Conservation (phyloP, 2,888 invertebrate species). For the Noctua janthina region DNA sequence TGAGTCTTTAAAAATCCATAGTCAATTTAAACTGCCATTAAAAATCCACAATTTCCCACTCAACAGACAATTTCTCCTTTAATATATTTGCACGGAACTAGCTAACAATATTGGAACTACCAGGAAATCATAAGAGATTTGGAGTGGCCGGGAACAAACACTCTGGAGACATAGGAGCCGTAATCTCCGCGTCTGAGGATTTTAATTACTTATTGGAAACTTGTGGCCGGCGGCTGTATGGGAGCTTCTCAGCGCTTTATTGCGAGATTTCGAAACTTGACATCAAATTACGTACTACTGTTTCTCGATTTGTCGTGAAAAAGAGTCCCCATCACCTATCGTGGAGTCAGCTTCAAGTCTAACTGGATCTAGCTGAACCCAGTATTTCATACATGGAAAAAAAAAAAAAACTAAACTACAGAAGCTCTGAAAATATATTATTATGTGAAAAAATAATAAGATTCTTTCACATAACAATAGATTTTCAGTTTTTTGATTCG, state of each 20-base stretch:
- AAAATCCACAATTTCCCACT: slow-evolving; percentile 17
- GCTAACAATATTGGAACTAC: slow-evolving; percentile 71
- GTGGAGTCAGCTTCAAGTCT: background rate
- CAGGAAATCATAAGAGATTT: slow-evolving; percentile 83
- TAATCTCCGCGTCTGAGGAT: slow-evolving; percentile 87
- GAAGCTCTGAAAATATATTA: background rate
- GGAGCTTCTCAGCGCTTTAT: slow-evolving; percentile 85
- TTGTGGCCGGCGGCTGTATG: slow-evolving; percentile 89
- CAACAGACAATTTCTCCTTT: slow-evolving; percentile 26
- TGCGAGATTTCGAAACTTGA: slow-evolving; percentile 82
- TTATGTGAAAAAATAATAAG: too few relatives aligned
- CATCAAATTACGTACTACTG: slow-evolving; percentile 71
- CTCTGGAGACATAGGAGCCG: slow-evolving; percentile 82
- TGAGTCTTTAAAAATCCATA: background rate
- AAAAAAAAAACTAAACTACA: background rate
- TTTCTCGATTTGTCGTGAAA: slow-evolving; percentile 45
- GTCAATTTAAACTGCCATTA: background rate
- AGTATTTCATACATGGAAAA: background rate
- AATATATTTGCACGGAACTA: slow-evolving; percentile 49
- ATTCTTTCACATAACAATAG: too few relatives aligned
- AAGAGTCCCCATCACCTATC: too few relatives aligned
- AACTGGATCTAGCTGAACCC: background rate
- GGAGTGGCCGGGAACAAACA: slow-evolving; percentile 84
- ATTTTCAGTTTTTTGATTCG: too few relatives aligned
- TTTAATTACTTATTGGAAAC: slow-evolving; percentile 91